Evolutionary conservation across 1,140 invertebrate species (phyloP).

Genomic region (Penaeus vannamei): DNA sequence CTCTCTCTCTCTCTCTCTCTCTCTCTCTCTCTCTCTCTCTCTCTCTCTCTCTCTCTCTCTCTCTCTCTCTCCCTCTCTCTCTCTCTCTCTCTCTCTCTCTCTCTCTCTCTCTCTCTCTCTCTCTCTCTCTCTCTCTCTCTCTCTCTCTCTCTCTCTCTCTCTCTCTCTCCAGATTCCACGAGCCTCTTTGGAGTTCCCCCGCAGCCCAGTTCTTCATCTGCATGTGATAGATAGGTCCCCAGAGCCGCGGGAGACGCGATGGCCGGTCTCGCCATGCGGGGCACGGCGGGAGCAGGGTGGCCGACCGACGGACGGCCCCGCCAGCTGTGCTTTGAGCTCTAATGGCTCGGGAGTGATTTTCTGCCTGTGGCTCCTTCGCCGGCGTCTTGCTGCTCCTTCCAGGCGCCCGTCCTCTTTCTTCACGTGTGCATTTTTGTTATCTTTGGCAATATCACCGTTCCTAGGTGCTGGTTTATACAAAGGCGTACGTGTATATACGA

Average conservation of each 20-base stretch:
- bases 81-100: conserved; percentile 44
- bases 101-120: conserved; percentile 46
- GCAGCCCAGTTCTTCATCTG: background rate
- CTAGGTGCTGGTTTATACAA: too few relatives aligned
- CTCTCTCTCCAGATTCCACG: background rate
- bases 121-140: conserved; percentile 36
- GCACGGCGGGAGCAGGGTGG: too few relatives aligned
- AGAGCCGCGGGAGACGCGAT: background rate
- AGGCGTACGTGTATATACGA: too few relatives aligned
- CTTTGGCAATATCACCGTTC: too few relatives aligned
- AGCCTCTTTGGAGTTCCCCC: background rate
- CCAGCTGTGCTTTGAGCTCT: too few relatives aligned
- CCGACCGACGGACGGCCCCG: too few relatives aligned
- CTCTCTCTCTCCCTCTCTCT: background rate
- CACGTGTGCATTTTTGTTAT: too few relatives aligned
- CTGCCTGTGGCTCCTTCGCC: too few relatives aligned
- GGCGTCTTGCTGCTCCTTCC: too few relatives aligned
- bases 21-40: background rate
- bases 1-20: background rate
- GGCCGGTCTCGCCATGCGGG: too few relatives aligned
- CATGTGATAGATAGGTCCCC: background rate
- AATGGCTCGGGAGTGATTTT: too few relatives aligned
- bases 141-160: background rate
- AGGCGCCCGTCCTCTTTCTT: too few relatives aligned
- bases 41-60: background rate